A percentile compares a stretch with the other conserved stretches of the same genome.
phyloP scores from a whole-genome alignment of 2,797 vertebrate genomes.

The Halcyon leucocephala region DNA sequence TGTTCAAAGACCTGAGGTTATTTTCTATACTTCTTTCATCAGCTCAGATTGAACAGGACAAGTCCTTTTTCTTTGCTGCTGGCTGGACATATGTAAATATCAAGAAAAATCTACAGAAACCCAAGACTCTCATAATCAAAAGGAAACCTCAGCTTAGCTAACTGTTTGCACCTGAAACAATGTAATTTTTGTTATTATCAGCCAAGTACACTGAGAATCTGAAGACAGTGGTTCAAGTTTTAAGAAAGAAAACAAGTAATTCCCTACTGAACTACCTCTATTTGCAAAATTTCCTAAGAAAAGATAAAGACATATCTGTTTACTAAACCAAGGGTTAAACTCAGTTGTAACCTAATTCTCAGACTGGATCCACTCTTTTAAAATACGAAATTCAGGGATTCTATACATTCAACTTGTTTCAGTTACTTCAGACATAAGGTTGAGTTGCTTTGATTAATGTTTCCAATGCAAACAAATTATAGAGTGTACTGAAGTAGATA shows the following conservation, averaged over 20 bases:
- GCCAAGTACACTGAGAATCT: neutral
- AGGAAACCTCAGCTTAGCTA: neutral
- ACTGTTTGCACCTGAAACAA: neutral
- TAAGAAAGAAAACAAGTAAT: neutral
- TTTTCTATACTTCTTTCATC: neutral
- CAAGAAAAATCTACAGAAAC: neutral
- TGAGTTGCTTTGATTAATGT: neutral
- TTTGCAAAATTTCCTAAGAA: neutral
- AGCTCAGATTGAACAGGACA: neutral
- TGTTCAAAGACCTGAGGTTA: neutral
- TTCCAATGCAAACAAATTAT: neutral
- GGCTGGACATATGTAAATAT: neutral
- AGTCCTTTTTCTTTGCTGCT: neutral
- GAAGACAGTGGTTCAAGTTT: neutral
- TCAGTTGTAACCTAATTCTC: neutral
- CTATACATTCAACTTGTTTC: neutral
- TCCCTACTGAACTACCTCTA: neutral
- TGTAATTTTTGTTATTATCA: neutral
- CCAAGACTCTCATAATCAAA: neutral
- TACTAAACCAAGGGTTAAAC: neutral
- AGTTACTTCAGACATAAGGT: neutral
- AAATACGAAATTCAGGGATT: neutral
- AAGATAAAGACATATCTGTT: neutral
- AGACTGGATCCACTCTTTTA: neutral
- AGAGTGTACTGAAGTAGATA: neutral